Percentiles rank a stretch among this genome's conserved stretches.
Conservation (phyloP, 2,797 vertebrate species). For the Argentina silus region DNA sequence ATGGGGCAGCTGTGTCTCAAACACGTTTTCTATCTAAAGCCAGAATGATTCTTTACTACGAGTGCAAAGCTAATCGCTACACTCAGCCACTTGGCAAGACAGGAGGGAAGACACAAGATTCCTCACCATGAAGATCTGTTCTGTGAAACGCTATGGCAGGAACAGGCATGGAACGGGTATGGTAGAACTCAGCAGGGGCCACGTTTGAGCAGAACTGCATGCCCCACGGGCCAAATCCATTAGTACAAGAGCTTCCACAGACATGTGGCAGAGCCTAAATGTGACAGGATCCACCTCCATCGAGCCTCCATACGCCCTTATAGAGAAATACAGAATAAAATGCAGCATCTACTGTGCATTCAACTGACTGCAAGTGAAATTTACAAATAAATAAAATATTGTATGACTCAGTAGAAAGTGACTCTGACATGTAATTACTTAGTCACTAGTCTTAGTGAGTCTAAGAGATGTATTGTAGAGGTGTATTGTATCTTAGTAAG, state of each 20-base stretch:
- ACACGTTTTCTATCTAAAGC: conserved; percentile 34
- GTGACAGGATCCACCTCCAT: conserved; percentile 11
- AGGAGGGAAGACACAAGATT: conserved; percentile 34
- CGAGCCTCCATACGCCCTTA: neutral
- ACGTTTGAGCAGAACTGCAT: conserved; percentile 19
- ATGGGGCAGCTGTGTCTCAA: conserved; percentile 9
- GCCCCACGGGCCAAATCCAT: conserved; percentile 34
- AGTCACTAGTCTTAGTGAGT: too few relatives aligned
- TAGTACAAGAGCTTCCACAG: conserved; percentile 1
- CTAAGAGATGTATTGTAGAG: too few relatives aligned
- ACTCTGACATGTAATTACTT: too few relatives aligned
- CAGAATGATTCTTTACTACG: conserved; percentile 56
- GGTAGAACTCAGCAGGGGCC: conserved; percentile 21
- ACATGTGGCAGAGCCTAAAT: conserved; percentile 20
- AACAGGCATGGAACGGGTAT: conserved; percentile 27
- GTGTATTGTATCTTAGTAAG: too few relatives aligned
- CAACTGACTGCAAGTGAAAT: neutral
- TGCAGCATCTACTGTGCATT: neutral
- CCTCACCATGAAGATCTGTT: conserved; percentile 40
- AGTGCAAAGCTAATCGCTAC: conserved; percentile 40
- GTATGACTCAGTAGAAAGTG: too few relatives aligned
- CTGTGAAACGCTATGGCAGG: conserved; percentile 38
- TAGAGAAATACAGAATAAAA: neutral
- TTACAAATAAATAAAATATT: neutral
- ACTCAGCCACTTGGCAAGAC: conserved; percentile 42